These are phyloP conservation scores for Smittia sp. DNA, from an alignment of 2,888 invertebrate genomes.

Conservation along the genomic window DNA sequence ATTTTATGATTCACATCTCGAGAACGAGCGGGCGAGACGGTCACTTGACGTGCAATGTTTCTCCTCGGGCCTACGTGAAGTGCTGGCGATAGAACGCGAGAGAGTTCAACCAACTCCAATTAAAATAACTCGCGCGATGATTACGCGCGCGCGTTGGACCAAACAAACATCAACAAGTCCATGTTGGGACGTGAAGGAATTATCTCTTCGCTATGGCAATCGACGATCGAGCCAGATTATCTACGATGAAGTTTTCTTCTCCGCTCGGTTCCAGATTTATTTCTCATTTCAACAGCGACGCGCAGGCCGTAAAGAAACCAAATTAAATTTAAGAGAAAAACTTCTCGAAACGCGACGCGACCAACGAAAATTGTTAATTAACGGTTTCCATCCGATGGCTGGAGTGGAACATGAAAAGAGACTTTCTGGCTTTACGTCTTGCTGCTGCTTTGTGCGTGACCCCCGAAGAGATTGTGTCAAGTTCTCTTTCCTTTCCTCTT, in stretches of 20 bases:
- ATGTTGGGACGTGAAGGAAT: not conserved
- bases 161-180: conserved; percentile 25
- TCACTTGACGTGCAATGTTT: not conserved
- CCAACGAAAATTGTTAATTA: conserved; percentile 15
- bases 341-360: not conserved
- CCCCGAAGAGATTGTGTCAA: conserved; percentile 21
- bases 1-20: conserved; percentile 16
- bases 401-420: conserved; percentile 6
- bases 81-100: not conserved
- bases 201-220: conserved; percentile 4
- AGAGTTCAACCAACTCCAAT: conserved; percentile 25
- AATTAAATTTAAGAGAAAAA: not conserved
- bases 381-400: conserved; percentile 2
- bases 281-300: not conserved
- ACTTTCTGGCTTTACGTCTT: not conserved
- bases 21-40: not conserved
- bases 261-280: conserved; percentile 13
- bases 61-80: not conserved
- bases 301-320: not conserved
- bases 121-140: conserved; percentile 17
- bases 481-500: conserved; percentile 10
- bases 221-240: not conserved
- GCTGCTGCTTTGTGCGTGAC: conserved; percentile 30
- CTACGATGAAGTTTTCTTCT: not conserved
- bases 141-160: conserved; percentile 20